phyloP scores from a whole-genome alignment of 2,797 vertebrate genomes.

The Ambastaia sidthimunki region DNA sequence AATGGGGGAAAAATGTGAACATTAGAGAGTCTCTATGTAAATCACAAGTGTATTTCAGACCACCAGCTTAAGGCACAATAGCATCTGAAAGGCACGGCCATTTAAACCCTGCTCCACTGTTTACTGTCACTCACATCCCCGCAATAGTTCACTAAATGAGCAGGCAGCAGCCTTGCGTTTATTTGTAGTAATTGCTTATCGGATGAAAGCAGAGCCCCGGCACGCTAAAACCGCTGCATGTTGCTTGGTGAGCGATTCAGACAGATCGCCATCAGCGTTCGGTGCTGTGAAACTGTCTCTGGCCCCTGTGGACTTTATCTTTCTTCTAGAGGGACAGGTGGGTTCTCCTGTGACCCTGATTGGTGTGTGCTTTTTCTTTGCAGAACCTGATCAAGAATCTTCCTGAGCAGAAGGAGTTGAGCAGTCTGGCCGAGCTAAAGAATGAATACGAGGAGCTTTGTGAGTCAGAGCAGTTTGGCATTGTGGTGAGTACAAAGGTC shows the following conservation, averaged over 20 bases:
- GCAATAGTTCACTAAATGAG: conserved; percentile 14
- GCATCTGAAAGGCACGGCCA: conserved; percentile 8
- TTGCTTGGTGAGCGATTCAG: neutral
- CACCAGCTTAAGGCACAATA: conserved; percentile 8
- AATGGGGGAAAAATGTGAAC: conserved; percentile 41
- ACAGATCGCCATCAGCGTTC: neutral
- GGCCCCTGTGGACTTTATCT: conserved; percentile 16
- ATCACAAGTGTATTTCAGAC: conserved; percentile 36
- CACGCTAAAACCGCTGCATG: neutral
- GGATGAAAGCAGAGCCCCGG: neutral
- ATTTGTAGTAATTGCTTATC: conserved; percentile 14
- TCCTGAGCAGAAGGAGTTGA: conserved; percentile 93
- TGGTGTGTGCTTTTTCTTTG: conserved; percentile 53
- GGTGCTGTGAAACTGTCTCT: conserved; percentile 15
- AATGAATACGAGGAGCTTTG: conserved; percentile 93
- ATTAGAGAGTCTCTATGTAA: conserved; percentile 45
- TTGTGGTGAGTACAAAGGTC: conserved; percentile 88
- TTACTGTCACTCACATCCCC: neutral
- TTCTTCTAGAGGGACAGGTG: no score
- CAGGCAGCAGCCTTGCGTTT: conserved; percentile 13
- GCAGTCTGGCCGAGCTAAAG: conserved; percentile 88
- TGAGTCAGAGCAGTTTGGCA: conserved; percentile 95
- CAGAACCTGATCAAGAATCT: conserved; percentile 98
- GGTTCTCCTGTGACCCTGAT: conserved; percentile 53
- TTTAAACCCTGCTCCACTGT: conserved; percentile 16